Evolutionary conservation across 2,797 vertebrate species (phyloP), one percentile per base, ranked within the genome.

Genomic region (Danio tinwini): DNA sequence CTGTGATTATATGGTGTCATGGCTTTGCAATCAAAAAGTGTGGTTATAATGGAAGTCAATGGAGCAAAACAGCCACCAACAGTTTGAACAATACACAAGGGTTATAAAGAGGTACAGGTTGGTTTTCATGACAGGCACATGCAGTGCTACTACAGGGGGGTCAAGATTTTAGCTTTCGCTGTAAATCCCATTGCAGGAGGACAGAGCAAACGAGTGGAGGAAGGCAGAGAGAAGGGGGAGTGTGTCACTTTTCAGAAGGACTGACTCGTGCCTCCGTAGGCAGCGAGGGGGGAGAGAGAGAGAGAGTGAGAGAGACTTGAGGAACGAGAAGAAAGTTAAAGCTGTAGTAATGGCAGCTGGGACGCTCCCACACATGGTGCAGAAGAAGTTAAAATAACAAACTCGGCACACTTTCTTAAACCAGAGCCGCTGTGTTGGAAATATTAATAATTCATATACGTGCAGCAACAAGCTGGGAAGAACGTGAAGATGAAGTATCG

Each of bases 331-430:
- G 47, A 58, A 82, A 85, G 91, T 85, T 90, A 89, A 87, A 86
- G 86, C 87, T 91, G 87, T 88, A 86, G 91, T 80, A 59, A 91
- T 92, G 92, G 90, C 92, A 94, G 89, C 88, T 91, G 90, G 88
- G 83, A 87, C 83, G 84, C 65, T 81, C 81, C 55, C 70, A 80
- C 81, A 79, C 69, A 71, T 84, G 47, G 82, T 88, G 86, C 83
- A 64, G 85, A 74, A 85, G 85, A 86, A 86, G 86, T 87, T 91
- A 85, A 92, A 91, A 90, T 92, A 92, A 91, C 88, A 90, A 89
- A 88, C 85, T 81, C 78, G 82, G 82, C 82, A 83, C 81, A 79
- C 85, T 85, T 79, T 83, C 81, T 0, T 74, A 73, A 85, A 90
- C 70, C 78, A 69, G 13, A 88, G 70, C 14, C 17, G 17, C 45